Evolutionary conservation across 2,888 invertebrate species (phyloP), one percentile per base, ranked within the genome.

Genomic region (Nomada goodeniana): DNA sequence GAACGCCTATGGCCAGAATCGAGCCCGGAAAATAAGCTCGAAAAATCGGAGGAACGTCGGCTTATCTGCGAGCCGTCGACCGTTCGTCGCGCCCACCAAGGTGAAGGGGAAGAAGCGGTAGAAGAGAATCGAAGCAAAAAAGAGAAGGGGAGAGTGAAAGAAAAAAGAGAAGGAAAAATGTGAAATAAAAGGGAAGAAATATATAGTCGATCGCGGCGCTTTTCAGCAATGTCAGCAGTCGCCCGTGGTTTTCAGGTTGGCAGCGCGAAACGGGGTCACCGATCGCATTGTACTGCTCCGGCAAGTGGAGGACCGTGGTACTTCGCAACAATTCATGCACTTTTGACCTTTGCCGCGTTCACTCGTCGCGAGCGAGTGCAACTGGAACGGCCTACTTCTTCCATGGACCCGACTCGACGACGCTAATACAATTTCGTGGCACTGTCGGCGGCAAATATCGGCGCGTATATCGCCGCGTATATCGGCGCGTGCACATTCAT

Each of bases 241-340:
- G 84, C 73, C 78, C 68, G 68, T 78, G 85, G 80, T 83, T 86
- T 87, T 72, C 72, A 83, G 84, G 73, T 84, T 70, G 88, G 75
- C 84, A 79, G 84, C 84, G 84, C 65, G 83, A 85, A 88, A 88
- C 83, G 85, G 83, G 88, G 86, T 86, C 87, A 85, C 81, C 85
- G 88, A 90, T 88, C 84, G 86, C 80, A 89, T 90, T 90, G 90
- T 90, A 80, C 83, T 79, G 85, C 83, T 83, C 84, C 80, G 67
- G 77, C 72, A 55, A 74, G 85, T 76, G 78, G 80, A 78, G 81
- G 84, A 59, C 73, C 60, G 75, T 82, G 80, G 81, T 74, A 83
- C 84, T 85, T 86, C 80, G 85, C 86, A 89, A 87, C 86, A 88
- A 88, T 88, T 88, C 88, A 85, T 89, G 90, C 89, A 87, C 90